These are phyloP conservation scores for Brachionus calyciflorus DNA, from an alignment of 1,140 invertebrate genomes.

Conservation along the genomic window DNA sequence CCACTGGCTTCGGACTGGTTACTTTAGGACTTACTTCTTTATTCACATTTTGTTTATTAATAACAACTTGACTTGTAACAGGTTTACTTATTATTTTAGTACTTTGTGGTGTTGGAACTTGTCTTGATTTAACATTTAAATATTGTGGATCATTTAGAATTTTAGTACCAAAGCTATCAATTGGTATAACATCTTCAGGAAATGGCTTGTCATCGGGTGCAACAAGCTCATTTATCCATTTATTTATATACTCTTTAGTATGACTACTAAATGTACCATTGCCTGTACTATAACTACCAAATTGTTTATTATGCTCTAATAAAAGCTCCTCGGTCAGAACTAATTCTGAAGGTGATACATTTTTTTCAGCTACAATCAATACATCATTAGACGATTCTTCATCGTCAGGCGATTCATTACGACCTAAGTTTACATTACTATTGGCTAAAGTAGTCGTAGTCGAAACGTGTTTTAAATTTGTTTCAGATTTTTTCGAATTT, in stretches of 20 bases:
- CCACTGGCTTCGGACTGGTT: no score
- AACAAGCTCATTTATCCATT: conserved; percentile 11
- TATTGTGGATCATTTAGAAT: conserved; percentile 36
- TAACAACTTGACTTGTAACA: neutral
- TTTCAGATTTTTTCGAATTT: neutral
- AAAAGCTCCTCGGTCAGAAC: conserved; percentile 9
- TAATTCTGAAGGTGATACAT: neutral
- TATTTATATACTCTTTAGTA: conserved; percentile 26
- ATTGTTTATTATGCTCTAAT: conserved; percentile 19
- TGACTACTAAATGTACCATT: conserved; percentile 28
- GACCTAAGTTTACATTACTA: neutral
- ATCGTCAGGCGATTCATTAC: conserved; percentile 16
- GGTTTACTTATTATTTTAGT: neutral
- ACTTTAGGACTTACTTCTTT: neutral
- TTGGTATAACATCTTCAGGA: conserved; percentile 12
- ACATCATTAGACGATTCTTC: conserved; percentile 31
- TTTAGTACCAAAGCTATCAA: conserved; percentile 26
- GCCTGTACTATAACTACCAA: neutral
- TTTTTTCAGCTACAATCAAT: conserved; percentile 15
- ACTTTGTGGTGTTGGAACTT: neutral
- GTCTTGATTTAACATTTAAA: neutral
- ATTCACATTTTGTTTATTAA: neutral
- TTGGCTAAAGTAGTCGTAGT: conserved; percentile 21
- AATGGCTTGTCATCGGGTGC: neutral
- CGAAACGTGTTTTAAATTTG: conserved; percentile 12